These are phyloP conservation scores for Drosophila tropicalis DNA, from an alignment of 1,140 invertebrate genomes.

Conservation along the genomic window DNA sequence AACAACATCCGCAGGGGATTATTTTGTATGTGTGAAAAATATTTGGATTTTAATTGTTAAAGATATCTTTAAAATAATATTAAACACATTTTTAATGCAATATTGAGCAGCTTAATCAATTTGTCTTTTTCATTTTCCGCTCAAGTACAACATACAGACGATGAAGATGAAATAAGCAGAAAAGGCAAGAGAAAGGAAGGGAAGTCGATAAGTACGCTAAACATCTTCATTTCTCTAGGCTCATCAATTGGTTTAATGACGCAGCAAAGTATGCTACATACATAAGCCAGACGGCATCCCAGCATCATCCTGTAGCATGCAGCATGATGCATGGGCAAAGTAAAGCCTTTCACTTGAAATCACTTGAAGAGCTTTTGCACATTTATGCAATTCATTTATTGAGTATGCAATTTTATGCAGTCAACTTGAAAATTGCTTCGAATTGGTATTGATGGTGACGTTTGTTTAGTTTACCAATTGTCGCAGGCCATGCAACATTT, in stretches of 20 bases:
- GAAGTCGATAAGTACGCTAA: background rate
- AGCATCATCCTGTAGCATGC: background rate
- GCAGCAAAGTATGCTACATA: constrained; percentile 29
- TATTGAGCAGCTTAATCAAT: background rate
- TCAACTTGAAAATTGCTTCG: constrained; percentile 29
- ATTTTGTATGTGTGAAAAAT: constrained; percentile 20
- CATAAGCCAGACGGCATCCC: constrained; percentile 9
- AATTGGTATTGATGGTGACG: constrained; percentile 22
- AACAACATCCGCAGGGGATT: constrained; percentile 3
- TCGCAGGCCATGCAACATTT: constrained; percentile 6
- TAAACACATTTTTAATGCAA: constrained; percentile 11
- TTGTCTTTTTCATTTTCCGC: background rate
- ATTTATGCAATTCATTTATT: constrained; percentile 31
- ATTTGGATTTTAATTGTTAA: constrained; percentile 12
- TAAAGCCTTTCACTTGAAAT: constrained; percentile 27
- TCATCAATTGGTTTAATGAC: constrained; percentile 30
- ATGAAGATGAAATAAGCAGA: too few relatives aligned
- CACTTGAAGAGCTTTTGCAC: constrained; percentile 31
- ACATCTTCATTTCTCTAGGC: constrained; percentile 6
- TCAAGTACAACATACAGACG: background rate
- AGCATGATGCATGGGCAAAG: constrained; percentile 3
- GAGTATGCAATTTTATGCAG: constrained; percentile 22
- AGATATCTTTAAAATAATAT: constrained; percentile 11
- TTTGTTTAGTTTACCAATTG: constrained; percentile 30
- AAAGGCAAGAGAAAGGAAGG: background rate